A percentile compares a stretch with the other conserved stretches of the same genome.
Conservation (phyloP, 2,888 invertebrate species). For the Rhagonycha lutea region DNA sequence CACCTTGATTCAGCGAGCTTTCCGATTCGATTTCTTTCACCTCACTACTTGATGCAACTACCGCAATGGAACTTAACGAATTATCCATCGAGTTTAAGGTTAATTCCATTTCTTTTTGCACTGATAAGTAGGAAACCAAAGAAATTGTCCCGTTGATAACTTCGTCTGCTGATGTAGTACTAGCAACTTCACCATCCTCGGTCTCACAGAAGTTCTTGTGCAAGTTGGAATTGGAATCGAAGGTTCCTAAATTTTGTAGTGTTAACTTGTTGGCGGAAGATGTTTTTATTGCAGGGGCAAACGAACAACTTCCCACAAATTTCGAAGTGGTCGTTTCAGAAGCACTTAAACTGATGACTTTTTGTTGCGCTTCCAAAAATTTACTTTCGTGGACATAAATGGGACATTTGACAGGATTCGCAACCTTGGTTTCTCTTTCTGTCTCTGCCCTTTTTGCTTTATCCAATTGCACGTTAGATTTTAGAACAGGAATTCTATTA, state of each 20-base stretch:
- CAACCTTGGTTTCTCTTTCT: background rate
- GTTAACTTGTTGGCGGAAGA: background rate
- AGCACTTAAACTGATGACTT: background rate
- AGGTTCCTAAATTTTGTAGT: background rate
- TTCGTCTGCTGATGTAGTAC: background rate
- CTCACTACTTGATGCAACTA: background rate
- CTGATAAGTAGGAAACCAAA: background rate
- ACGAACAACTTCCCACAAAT: background rate
- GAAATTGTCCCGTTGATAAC: constrained; percentile 7
- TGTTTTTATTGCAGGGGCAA: background rate
- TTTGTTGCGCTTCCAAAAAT: background rate
- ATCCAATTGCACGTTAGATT: background rate
- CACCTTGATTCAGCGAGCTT: background rate
- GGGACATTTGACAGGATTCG: background rate
- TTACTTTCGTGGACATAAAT: background rate
- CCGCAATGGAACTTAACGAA: background rate
- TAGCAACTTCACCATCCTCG: background rate
- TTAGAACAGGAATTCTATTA: background rate
- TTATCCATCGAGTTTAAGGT: background rate
- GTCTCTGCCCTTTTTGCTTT: background rate
- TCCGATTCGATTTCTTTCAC: background rate
- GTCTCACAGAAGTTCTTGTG: background rate
- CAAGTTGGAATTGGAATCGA: background rate
- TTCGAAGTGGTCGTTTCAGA: background rate
- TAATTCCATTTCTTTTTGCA: constrained; percentile 8